Percentiles rank a stretch among this genome's conserved stretches.
These are phyloP conservation scores for Eupeodes corollae DNA, from an alignment of 1,140 invertebrate species.

Conservation along the genomic window DNA sequence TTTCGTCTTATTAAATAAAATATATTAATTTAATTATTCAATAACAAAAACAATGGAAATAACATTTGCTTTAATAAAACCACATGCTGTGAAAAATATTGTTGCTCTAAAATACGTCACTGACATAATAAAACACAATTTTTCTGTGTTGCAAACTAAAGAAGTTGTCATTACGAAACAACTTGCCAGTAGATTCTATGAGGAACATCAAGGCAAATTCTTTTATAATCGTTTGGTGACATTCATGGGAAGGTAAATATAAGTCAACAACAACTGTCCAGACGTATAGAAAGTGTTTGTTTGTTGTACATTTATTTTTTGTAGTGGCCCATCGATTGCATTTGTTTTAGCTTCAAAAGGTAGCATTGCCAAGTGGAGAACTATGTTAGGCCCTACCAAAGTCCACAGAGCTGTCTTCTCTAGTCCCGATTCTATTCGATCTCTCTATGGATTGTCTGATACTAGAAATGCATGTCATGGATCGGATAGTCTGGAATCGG, in stretches of 20 bases:
- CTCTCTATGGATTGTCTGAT: constrained; percentile 75
- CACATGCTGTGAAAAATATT: constrained; percentile 58
- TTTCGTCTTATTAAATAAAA: no score
- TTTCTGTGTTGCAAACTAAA: constrained; percentile 62
- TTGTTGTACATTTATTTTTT: constrained; percentile 19
- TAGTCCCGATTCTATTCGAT: constrained; percentile 64
- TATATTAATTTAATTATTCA: no score
- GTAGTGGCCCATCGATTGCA: constrained; percentile 68
- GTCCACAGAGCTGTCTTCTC: constrained; percentile 66
- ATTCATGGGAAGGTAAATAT: constrained; percentile 67
- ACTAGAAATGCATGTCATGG: constrained; percentile 87
- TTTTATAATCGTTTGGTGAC: constrained; percentile 77
- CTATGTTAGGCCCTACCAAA: constrained; percentile 80
- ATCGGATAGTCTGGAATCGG: constrained; percentile 74
- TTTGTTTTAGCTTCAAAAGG: constrained; percentile 64
- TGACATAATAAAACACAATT: constrained; percentile 56
- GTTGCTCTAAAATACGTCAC: constrained; percentile 53
- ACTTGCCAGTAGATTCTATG: constrained; percentile 67
- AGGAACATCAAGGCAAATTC: constrained; percentile 73
- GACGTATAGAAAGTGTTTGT: not conserved
- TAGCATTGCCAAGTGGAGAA: constrained; percentile 69
- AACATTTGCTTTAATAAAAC: constrained; percentile 65
- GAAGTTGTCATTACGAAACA: constrained; percentile 47
- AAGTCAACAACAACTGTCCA: not conserved
- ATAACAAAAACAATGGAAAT: no score